Base-by-base conservation (phyloP, 2,797 vertebrate species). In the Enteromius fasciolatus region DNA sequence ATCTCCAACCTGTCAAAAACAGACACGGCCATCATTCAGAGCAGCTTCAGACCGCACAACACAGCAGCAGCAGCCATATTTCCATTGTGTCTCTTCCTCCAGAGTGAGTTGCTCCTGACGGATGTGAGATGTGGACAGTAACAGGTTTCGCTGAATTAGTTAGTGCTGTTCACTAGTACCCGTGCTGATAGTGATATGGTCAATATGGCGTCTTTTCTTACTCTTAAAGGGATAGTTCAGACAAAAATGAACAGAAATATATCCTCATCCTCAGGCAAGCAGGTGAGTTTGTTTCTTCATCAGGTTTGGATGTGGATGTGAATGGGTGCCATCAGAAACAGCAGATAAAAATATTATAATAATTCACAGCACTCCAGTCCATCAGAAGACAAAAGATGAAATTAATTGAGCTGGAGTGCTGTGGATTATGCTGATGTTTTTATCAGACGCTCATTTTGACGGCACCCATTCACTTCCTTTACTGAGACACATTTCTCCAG, bases 1-100 rank as follows among this genome's bases (percentile, higher is more conserved):
- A 97, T 97, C 95, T 97, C 92, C 93, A 92, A 92, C 93, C 95
- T 96, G 95, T 97, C 96, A 96, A 91, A 96, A 94, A 94, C 94
- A 96, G 95, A 94, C 90, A 89, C 90, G 90, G 92, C 92, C 91
- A 95, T 96, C 95, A 95, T 94, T 95, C 95, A 95, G 92, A 87
- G 86, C 90, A 91, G 94, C 90, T 92, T 93, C 92, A 90, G 92
- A 90, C 92, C 93, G 90, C 81, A 87, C 92, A 90, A 67, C 87
- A 41, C 89, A 84, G 92, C 91, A 89, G 91, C 90, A 89, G 93
- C 90, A 91, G 89, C 88, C 88, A 89, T 91, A 91, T 93, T 91
- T 91, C 89, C 78, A 78, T 87, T 86, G 88, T 84, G 78, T 41
- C 23, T 84, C 64, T 79, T 41, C 23, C 79, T 50, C 61, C 69